A percentile compares a stretch with the other conserved stretches of the same genome.
Conservation (phyloP, 2,113 vertebrate species). For the Podarcis cretensis region DNA sequence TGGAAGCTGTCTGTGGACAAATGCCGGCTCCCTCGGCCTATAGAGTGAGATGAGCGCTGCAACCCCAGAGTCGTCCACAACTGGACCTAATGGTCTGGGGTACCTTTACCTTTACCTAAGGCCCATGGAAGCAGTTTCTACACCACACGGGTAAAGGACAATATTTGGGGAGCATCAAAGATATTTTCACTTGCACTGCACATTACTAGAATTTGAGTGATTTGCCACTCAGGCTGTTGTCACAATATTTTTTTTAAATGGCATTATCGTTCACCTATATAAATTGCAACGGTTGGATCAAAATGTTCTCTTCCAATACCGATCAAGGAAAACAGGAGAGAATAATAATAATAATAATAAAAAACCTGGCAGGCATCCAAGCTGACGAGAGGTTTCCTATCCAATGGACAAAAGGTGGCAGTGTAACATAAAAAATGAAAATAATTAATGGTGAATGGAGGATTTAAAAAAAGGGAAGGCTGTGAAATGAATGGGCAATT, state of each 20-base stretch:
- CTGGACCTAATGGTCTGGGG: too few species aligned
- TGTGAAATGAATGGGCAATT: neutral
- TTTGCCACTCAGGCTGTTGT: neutral
- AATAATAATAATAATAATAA: neutral
- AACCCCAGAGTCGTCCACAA: too few species aligned
- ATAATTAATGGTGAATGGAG: fast-evolving
- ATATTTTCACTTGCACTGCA: neutral
- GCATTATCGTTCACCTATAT: neutral
- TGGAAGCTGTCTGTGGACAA: too few species aligned
- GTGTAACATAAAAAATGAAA: slow-evolving; percentile 6
- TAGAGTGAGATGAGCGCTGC: too few species aligned
- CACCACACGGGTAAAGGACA: neutral
- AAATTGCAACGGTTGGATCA: neutral
- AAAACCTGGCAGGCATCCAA: neutral
- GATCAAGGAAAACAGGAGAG: neutral
- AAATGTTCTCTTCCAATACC: neutral
- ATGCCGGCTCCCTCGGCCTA: too few species aligned
- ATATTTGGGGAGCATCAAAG: too few species aligned
- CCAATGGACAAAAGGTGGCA: slow-evolving; percentile 54
- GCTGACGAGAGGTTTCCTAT: neutral
- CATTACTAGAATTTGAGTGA: neutral
- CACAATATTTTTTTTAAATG: neutral
- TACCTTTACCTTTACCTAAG: too few species aligned
- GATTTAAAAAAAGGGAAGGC: neutral
- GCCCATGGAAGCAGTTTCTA: neutral